Conservation (phyloP, 2,797 vertebrate genomes). For the Phylloscopus collybita region DNA sequence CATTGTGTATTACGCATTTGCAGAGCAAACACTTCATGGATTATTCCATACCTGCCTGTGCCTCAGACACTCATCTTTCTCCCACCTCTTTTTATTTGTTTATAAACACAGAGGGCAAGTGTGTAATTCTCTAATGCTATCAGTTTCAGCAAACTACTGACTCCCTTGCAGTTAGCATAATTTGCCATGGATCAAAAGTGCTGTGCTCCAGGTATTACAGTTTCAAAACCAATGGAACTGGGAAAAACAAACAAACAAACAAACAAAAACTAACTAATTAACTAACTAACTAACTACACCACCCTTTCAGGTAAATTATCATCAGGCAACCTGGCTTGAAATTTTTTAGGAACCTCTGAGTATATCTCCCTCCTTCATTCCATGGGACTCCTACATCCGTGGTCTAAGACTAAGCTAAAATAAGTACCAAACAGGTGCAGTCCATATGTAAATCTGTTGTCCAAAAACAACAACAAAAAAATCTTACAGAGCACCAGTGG, state of each 20-base stretch:
- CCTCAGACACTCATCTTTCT: not conserved
- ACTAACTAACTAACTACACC: no score
- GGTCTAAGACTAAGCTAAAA: not conserved
- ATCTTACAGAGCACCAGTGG: not conserved
- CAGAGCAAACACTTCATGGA: not conserved
- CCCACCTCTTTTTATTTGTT: not conserved
- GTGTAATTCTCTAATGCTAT: not conserved
- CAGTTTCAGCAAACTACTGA: not conserved
- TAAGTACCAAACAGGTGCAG: conserved; percentile 5
- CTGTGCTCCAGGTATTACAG: not conserved
- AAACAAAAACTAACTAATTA: not conserved
- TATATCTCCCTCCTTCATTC: not conserved
- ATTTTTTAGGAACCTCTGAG: not conserved
- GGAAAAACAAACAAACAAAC: not conserved
- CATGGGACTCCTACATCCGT: not conserved
- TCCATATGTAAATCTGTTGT: not conserved
- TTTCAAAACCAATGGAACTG: not conserved
- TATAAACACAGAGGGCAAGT: not conserved
- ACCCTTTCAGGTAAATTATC: not conserved
- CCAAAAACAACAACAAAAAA: not conserved
- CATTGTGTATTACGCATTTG: not conserved
- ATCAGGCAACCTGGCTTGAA: not conserved
- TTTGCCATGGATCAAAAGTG: not conserved
- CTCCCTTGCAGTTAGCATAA: not conserved
- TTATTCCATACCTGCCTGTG: not conserved